A percentile compares a stretch with the other conserved stretches of the same genome.
Evolutionary conservation across 2,888 invertebrate genomes (phyloP).

Genomic region (Anorthoa munda): DNA sequence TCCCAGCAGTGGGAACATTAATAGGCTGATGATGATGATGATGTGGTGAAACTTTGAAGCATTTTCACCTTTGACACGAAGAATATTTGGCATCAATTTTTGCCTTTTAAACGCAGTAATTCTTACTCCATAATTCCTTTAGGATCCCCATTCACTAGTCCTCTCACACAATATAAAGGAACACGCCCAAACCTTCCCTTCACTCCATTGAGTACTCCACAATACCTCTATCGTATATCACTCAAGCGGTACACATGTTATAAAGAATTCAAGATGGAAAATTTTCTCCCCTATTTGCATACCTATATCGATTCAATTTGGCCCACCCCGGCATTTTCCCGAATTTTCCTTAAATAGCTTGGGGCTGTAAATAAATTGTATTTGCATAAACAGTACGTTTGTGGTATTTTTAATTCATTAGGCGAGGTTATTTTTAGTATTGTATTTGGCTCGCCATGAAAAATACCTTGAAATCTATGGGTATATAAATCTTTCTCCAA

Average conservation of each 20-base stretch:
- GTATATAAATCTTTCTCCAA: too few species aligned
- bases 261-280: slow-evolving; percentile 45
- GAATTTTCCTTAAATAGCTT: slow-evolving; percentile 56
- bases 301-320: slow-evolving; percentile 66
- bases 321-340: slow-evolving; percentile 34
- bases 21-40: too few species aligned
- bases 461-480: too few species aligned
- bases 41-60: too few species aligned
- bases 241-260: slow-evolving; percentile 27
- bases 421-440: not conserved
- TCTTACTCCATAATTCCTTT: not conserved
- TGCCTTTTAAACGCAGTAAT: not conserved
- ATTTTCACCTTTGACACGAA: not conserved
- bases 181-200: not conserved
- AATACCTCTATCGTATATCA: slow-evolving; percentile 12
- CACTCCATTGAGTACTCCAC: slow-evolving; percentile 9
- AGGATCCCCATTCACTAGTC: not conserved
- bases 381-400: slow-evolving; percentile 54
- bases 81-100: not conserved
- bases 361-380: slow-evolving; percentile 51
- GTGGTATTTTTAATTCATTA: slow-evolving; percentile 48
- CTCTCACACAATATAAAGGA: not conserved
- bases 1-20: too few species aligned
- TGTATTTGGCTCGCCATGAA: not conserved
- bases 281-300: slow-evolving; percentile 58